phyloP scores from a whole-genome alignment of 2,797 vertebrate genomes.

The Falco berigora region DNA sequence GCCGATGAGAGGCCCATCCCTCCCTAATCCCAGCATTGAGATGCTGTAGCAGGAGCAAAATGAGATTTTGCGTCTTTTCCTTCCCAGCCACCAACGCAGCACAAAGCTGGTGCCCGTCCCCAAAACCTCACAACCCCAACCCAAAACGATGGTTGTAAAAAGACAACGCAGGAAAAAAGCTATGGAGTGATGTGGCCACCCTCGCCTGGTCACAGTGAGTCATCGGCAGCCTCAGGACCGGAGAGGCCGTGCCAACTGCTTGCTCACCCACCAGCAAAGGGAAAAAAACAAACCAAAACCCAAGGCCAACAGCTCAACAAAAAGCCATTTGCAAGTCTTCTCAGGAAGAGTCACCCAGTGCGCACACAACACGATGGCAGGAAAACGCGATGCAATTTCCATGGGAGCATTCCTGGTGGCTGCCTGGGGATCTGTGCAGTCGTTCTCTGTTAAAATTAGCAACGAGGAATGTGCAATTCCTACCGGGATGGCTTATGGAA shows the following conservation, averaged over 20 bases:
- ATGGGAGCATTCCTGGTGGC: not conserved
- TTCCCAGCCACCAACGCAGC: not conserved
- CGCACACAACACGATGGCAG: fast-evolving
- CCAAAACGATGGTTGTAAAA: not conserved
- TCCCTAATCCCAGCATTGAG: not conserved
- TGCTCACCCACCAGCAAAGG: not conserved
- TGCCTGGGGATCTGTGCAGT: not conserved
- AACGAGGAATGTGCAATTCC: not conserved
- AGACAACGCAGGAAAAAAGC: not conserved
- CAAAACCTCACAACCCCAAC: not conserved
- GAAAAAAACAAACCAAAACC: not conserved
- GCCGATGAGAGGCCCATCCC: not conserved
- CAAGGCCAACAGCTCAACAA: not conserved
- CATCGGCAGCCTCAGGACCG: not conserved
- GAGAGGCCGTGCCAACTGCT: not conserved
- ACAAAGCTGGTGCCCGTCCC: not conserved
- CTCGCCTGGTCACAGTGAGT: not conserved
- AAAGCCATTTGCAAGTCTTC: not conserved
- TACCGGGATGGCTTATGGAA: not conserved
- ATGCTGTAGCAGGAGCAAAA: fast-evolving
- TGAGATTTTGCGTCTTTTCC: not conserved
- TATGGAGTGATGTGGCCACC: fast-evolving
- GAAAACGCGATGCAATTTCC: not conserved
- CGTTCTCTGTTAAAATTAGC: not conserved
- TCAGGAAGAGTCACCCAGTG: not conserved